phyloP scores from a whole-genome alignment of 2,888 invertebrate species.

The Chrysolina oricalcia region DNA sequence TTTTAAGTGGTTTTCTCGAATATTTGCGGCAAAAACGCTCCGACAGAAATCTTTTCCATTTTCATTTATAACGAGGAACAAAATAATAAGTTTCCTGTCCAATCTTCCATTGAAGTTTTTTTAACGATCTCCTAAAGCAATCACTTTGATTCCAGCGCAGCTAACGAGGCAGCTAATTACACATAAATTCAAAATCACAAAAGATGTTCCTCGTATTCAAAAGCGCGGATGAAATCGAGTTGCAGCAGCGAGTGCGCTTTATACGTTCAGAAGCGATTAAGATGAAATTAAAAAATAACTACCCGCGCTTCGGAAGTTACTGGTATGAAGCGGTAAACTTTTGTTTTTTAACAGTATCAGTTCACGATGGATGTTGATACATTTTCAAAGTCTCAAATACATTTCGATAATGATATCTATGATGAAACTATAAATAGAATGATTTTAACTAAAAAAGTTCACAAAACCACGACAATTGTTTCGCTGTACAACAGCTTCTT shows the following conservation, averaged over 20 bases:
- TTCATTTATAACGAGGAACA: constrained; percentile 3
- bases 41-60: constrained; percentile 1
- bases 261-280: not conserved
- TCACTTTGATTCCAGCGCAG: not conserved
- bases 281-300: constrained; percentile 2
- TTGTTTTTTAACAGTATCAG: too few species aligned
- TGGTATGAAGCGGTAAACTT: not conserved
- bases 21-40: not conserved
- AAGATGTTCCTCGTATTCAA: not conserved
- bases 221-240: not conserved
- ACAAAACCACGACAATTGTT: too few species aligned
- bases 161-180: constrained; percentile 16
- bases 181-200: constrained; percentile 9
- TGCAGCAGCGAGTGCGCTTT: not conserved
- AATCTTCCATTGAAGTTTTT: constrained; percentile 6
- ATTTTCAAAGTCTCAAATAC: too few species aligned
- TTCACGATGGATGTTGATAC: too few species aligned
- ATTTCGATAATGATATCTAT: too few species aligned
- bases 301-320: not conserved
- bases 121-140: not conserved
- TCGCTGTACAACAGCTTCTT: too few species aligned
- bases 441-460: too few species aligned
- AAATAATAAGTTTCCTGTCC: constrained; percentile 13
- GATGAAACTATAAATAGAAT: too few species aligned
- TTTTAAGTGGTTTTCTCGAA: not conserved